These are phyloP conservation scores for Lasius fuliginosus DNA, from an alignment of 2,888 invertebrate species.

Conservation along the genomic window DNA sequence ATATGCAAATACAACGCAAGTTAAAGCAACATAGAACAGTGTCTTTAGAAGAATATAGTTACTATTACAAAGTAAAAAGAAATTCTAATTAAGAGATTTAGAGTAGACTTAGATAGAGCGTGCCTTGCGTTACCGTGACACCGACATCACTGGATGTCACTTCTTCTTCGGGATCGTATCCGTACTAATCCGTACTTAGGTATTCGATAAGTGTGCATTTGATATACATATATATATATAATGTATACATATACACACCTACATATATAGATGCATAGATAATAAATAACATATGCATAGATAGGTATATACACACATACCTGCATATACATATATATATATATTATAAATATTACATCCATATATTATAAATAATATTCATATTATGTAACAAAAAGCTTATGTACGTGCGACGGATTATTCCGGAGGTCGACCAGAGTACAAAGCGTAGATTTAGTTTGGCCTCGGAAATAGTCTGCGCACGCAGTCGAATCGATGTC, in stretches of 20 bases:
- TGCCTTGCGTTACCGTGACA: slow-evolving; percentile 47
- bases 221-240: slow-evolving; percentile 6
- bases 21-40: slow-evolving; percentile 36
- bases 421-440: slow-evolving; percentile 83
- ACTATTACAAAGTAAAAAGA: slow-evolving; percentile 40
- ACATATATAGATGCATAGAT: slow-evolving; percentile 21
- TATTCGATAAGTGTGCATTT: slow-evolving; percentile 27
- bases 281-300: neutral
- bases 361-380: slow-evolving; percentile 52
- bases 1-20: neutral
- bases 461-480: slow-evolving; percentile 81
- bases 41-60: slow-evolving; percentile 27
- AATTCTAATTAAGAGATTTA: slow-evolving; percentile 45
- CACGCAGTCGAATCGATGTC: slow-evolving; percentile 70
- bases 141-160: slow-evolving; percentile 19
- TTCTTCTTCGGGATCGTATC: slow-evolving; percentile 1
- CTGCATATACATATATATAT: slow-evolving; percentile 18
- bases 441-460: slow-evolving; percentile 85
- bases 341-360: slow-evolving; percentile 44
- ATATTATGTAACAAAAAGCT: slow-evolving; percentile 61
- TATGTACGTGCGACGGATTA: slow-evolving; percentile 79
- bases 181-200: slow-evolving; percentile 34
- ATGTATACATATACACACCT: neutral
- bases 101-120: slow-evolving; percentile 47
- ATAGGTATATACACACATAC: slow-evolving; percentile 17